A percentile compares a stretch with the other conserved stretches of the same genome.
Conservation (phyloP, 2,888 invertebrate genomes). For the Ariolimax columbianus region DNA sequence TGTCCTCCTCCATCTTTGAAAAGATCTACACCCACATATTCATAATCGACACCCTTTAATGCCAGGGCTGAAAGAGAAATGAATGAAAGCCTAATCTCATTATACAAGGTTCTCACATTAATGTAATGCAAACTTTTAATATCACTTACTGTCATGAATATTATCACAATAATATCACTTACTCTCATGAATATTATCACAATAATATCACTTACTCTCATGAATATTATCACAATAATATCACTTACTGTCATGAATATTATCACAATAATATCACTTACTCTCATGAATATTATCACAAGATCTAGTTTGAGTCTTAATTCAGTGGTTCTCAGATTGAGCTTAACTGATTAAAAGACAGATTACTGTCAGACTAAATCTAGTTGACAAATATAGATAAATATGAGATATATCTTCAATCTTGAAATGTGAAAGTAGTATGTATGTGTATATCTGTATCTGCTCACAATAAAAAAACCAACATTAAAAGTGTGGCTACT, state of each 20-base stretch:
- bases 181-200: neutral
- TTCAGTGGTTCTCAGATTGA: too few relatives aligned
- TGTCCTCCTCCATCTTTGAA: conserved; percentile 78
- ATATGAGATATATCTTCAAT: too few relatives aligned
- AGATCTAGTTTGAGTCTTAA: neutral
- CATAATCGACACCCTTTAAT: conserved; percentile 95
- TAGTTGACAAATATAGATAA: too few relatives aligned
- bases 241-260: neutral
- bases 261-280: neutral
- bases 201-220: neutral
- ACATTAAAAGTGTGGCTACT: too few relatives aligned
- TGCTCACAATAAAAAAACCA: too few relatives aligned
- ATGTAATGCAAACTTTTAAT: neutral
- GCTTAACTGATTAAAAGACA: too few relatives aligned
- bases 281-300: neutral
- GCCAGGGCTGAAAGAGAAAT: conserved; percentile 85
- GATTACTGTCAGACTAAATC: too few relatives aligned
- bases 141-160: neutral
- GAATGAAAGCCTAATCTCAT: neutral
- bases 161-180: neutral
- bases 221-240: neutral
- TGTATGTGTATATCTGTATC: too few relatives aligned
- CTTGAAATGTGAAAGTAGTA: too few relatives aligned
- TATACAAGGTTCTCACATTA: neutral
- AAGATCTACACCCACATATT: conserved; percentile 81